A percentile compares a stretch with the other conserved stretches of the same genome.
These are phyloP conservation scores for Orientallactaga sibirica DNA, from an alignment of 2,797 vertebrate species.

Conservation along the genomic window DNA sequence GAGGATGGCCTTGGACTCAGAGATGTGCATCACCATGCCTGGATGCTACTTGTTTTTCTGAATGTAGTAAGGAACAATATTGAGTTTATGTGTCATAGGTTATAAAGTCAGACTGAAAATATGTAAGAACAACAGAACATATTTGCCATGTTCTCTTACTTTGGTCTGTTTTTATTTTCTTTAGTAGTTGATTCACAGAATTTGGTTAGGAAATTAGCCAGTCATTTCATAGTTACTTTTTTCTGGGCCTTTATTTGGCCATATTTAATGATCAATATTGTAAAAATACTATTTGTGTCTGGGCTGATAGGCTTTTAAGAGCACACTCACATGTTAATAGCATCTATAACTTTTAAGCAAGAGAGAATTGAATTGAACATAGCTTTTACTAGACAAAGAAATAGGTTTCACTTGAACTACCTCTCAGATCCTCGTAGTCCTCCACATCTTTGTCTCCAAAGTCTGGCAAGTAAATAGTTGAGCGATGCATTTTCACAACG, in stretches of 20 bases:
- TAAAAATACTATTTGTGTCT: background rate
- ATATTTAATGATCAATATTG: background rate
- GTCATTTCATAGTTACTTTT: conserved; percentile 10
- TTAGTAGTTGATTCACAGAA: background rate
- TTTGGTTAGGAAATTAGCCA: conserved; percentile 30
- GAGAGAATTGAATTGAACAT: conserved; percentile 15
- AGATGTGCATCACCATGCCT: no score
- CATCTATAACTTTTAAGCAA: conserved; percentile 29
- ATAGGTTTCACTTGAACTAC: background rate
- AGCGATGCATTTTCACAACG: background rate
- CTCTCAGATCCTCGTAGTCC: background rate
- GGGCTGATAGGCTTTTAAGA: background rate
- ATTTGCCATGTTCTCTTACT: conserved; percentile 4
- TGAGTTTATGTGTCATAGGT: background rate
- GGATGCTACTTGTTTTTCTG: background rate
- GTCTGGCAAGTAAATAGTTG: background rate
- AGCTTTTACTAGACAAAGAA: background rate
- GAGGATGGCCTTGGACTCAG: no score
- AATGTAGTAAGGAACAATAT: background rate
- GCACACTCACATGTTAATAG: background rate
- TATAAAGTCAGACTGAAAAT: background rate
- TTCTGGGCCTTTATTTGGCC: background rate
- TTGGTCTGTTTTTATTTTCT: background rate
- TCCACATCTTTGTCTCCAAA: background rate
- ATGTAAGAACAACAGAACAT: background rate